Conservation (phyloP, 2,113 vertebrate genomes). For the Hemichromis elongatus region DNA sequence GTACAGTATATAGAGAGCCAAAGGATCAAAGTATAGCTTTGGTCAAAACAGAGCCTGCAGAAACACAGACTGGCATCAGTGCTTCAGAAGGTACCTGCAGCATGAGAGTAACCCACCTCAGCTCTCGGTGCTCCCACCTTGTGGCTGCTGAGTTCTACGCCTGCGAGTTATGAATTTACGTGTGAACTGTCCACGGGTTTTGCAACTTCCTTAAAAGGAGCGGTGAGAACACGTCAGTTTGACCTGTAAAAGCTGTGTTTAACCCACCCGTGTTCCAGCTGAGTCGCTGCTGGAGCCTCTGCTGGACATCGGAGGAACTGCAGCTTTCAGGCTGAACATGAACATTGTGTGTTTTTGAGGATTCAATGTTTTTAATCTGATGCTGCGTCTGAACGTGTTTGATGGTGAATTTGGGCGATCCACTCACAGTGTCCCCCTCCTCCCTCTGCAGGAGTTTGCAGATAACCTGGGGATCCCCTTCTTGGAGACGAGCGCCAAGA, state of each 20-base stretch:
- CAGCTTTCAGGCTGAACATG: not conserved
- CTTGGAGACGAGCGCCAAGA: constrained; percentile 98
- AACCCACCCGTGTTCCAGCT: not conserved
- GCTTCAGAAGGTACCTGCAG: not conserved
- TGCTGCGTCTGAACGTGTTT: not conserved
- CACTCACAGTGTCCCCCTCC: not conserved
- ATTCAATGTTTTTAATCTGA: not conserved
- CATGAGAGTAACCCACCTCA: rapidly evolving
- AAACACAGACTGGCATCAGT: too few relatives aligned
- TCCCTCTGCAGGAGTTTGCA: constrained; percentile 84
- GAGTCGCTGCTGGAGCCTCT: not conserved
- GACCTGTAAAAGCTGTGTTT: not conserved
- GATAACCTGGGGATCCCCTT: constrained; percentile 95
- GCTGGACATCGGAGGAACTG: not conserved
- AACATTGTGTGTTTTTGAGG: not conserved
- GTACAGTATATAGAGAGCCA: too few relatives aligned
- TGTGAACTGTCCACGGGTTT: not conserved
- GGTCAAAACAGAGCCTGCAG: not conserved
- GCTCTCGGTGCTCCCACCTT: not conserved
- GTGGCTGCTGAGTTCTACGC: not conserved
- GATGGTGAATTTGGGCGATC: not conserved
- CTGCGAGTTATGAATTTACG: not conserved
- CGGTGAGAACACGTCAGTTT: not conserved
- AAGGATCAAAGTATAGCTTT: not conserved
- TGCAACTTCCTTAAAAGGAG: not conserved